Base-by-base conservation (phyloP, 2,888 invertebrate genomes). In the Ryuthela nishihirai region DNA sequence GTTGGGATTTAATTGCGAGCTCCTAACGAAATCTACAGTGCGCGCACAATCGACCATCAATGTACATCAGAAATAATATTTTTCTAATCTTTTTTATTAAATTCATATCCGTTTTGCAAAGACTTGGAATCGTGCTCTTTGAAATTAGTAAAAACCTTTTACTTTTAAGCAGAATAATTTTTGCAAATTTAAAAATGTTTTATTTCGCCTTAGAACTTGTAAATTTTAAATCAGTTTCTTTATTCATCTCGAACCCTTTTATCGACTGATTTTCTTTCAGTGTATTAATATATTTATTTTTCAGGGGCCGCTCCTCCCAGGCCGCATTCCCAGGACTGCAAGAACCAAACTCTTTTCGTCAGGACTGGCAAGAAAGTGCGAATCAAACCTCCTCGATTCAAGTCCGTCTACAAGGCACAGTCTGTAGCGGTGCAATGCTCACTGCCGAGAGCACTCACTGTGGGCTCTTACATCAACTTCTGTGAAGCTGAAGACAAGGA, bases 401-500 rank as follows among this genome's bases (percentile, higher is more conserved):
- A 39, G 20, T 49, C 55, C 6, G 39, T 44, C 15, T 20, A 46
- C 9, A 55, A 49, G 39, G 44, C 44, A 1, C 34, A 44, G 3
- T 49, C 43, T 36, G 25, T 49, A 5, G 44, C 20, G 40, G 55
- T 49, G 6, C 20, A 34, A 25, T 55, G 55, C 25, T 21, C 38
- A 12, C 38, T 55, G 17, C 48, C 21, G 24, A 41, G 32, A 18
- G 24, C 39, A 6, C 36, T 49, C 5, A 24, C 39, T 25, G 40
- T 26, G 20, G 55, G 55, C 21, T 32, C 43, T 15, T 55, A 49
- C 25, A 55, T 23, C 2, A 55, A 55, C 42, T 17, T 38, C 6
- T 55, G 55, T 23, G 39, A 44, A 34, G 55, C 49, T 17, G 5
- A 39, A 1, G 55, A 55, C 39, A 55, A 25, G 4, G 34, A 49